Percentiles rank a stretch among this genome's conserved stretches.
Conservation (phyloP, 2,888 invertebrate species). For the Listrodromus nycthemerus region DNA sequence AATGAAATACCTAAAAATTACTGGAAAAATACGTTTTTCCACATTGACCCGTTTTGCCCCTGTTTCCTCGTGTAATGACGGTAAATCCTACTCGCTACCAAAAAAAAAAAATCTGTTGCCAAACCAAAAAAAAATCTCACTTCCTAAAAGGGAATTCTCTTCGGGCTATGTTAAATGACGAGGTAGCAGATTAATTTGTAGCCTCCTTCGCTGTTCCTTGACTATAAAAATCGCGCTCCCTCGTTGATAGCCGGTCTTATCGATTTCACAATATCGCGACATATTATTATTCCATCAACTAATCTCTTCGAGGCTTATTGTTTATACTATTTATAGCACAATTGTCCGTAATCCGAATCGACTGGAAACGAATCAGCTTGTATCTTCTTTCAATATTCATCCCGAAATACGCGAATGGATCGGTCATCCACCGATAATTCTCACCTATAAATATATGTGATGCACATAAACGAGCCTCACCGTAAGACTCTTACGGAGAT, state of each 20-base stretch:
- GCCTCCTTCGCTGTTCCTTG: no score
- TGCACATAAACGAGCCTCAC: neutral
- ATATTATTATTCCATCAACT: constrained; percentile 4
- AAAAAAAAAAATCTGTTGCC: no score
- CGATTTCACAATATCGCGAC: neutral
- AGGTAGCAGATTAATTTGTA: no score
- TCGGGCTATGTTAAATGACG: no score
- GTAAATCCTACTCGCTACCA: no score
- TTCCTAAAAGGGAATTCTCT: no score
- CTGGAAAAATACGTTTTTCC: no score
- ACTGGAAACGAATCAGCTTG: neutral
- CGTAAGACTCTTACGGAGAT: neutral
- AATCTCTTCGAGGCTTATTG: constrained; percentile 3
- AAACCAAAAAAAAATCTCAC: no score
- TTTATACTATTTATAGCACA: neutral
- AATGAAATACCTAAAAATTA: no score
- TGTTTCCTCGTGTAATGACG: no score
- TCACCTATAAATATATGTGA: neutral
- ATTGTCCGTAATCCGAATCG: neutral
- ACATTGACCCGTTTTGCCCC: no score
- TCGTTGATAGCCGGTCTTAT: neutral
- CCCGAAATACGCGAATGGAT: constrained; percentile 21
- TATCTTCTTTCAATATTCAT: constrained; percentile 19
- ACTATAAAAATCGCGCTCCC: no score
- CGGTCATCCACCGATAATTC: neutral